A percentile compares a stretch with the other conserved stretches of the same genome.
phyloP scores from a whole-genome alignment of 2,888 invertebrate genomes.

The Pandemis cinnamomeana region DNA sequence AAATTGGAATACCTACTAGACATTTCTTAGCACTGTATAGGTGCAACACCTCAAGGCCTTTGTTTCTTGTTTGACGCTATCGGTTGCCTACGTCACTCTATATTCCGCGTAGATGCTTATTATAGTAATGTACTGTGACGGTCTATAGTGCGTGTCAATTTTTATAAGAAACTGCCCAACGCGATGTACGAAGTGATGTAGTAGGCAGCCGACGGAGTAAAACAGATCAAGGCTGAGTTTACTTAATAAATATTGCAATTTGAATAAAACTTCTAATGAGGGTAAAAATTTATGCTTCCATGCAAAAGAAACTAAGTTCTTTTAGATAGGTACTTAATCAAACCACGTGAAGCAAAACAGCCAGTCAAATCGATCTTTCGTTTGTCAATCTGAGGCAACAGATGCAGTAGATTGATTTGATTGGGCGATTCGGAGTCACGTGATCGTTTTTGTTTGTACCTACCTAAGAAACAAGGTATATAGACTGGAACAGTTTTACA shows the following conservation, averaged over 20 bases:
- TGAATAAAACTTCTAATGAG: neutral
- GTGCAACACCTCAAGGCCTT: neutral
- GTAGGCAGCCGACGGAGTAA: neutral
- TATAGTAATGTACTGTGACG: neutral
- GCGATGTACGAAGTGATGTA: neutral
- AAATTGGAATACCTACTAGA: slow-evolving; percentile 11
- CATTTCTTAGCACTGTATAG: neutral
- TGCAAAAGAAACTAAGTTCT: neutral
- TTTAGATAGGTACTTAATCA: neutral
- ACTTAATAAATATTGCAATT: neutral
- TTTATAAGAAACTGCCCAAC: neutral
- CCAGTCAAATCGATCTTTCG: neutral
- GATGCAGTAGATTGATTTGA: neutral
- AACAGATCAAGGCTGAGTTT: neutral
- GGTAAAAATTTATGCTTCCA: neutral
- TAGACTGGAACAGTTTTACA: neutral
- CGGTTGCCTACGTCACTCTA: neutral
- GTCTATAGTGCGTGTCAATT: neutral
- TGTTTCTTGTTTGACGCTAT: neutral
- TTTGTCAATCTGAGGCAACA: neutral
- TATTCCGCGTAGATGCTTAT: neutral
- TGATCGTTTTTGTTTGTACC: neutral
- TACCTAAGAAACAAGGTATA: neutral
- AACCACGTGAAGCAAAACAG: neutral
- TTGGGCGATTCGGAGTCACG: neutral